Evolutionary conservation across 1,140 invertebrate genomes (phyloP).

Genomic region (Drosophila arawakana): DNA sequence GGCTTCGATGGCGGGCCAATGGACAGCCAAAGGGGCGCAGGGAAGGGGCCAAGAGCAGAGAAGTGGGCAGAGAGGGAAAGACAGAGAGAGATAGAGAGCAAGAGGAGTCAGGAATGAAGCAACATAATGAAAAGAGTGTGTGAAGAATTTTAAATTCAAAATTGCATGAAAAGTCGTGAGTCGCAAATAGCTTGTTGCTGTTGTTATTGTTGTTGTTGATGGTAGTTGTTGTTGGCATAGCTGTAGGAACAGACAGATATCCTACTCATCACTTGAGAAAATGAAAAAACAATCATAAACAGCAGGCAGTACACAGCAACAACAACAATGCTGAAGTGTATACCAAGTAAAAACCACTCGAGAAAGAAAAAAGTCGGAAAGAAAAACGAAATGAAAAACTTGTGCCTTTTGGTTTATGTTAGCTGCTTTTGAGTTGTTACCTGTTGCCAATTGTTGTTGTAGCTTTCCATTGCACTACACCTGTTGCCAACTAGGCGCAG

Average conservation of each 20-base stretch:
- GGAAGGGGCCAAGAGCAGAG: not conserved
- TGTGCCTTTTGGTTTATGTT: constrained; percentile 24
- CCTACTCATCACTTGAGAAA: constrained; percentile 83
- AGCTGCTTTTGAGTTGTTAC: constrained; percentile 45
- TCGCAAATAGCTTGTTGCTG: constrained; percentile 80
- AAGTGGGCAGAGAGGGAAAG: not conserved
- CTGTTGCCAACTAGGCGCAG: constrained; percentile 58
- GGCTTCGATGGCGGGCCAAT: constrained; percentile 76
- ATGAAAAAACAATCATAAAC: constrained; percentile 82
- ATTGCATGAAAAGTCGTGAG: constrained; percentile 83
- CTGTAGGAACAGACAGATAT: constrained; percentile 69
- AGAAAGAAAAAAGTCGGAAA: constrained; percentile 41
- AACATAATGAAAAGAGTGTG: constrained; percentile 82
- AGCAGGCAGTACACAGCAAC: constrained; percentile 60
- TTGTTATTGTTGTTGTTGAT: constrained; percentile 31
- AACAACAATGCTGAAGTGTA: constrained; percentile 64
- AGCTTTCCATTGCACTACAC: constrained; percentile 72
- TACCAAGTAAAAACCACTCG: constrained; percentile 77
- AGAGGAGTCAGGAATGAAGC: constrained; percentile 56
- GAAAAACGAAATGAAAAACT: constrained; percentile 51
- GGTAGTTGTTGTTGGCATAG: constrained; percentile 40
- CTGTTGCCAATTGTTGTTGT: constrained; percentile 64
- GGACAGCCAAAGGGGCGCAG: constrained; percentile 26
- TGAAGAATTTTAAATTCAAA: constrained; percentile 84
- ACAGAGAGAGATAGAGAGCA: not conserved